These are phyloP conservation scores for Ellobius talpinus DNA, from an alignment of 2,113 vertebrate species.

Conservation along the genomic window DNA sequence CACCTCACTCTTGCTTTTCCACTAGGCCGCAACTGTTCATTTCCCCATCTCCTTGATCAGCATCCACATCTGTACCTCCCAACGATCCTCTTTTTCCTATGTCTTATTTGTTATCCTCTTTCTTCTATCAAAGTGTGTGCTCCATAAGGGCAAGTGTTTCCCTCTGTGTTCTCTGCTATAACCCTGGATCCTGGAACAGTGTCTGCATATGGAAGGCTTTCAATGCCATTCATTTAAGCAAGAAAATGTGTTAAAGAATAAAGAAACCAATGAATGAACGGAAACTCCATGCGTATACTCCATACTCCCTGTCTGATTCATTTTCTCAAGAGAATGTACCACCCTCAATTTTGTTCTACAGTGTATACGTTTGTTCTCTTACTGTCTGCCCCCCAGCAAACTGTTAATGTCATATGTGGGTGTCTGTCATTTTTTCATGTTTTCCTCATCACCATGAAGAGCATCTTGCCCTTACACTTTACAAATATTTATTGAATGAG, in stretches of 20 bases:
- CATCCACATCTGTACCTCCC: neutral
- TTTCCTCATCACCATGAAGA: neutral
- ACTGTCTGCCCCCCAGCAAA: neutral
- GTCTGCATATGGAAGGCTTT: neutral
- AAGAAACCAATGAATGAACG: neutral
- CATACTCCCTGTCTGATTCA: neutral
- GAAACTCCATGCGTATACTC: neutral
- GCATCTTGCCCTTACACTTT: neutral
- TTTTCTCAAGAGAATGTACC: neutral
- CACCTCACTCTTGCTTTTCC: neutral
- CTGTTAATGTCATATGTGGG: neutral
- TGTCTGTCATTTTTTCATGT: neutral
- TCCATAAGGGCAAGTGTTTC: neutral
- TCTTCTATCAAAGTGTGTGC: neutral
- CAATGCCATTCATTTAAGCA: neutral
- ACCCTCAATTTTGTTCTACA: neutral
- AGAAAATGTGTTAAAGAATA: neutral
- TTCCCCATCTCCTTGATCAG: neutral
- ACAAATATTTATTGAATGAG: neutral
- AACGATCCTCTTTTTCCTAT: neutral
- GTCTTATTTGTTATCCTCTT: neutral
- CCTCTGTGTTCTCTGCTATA: neutral
- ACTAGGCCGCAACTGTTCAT: neutral
- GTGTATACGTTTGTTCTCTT: neutral
- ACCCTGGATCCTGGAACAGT: neutral